phyloP scores from a whole-genome alignment of 2,113 vertebrate species.

The Poeciliopsis occidentalis region DNA sequence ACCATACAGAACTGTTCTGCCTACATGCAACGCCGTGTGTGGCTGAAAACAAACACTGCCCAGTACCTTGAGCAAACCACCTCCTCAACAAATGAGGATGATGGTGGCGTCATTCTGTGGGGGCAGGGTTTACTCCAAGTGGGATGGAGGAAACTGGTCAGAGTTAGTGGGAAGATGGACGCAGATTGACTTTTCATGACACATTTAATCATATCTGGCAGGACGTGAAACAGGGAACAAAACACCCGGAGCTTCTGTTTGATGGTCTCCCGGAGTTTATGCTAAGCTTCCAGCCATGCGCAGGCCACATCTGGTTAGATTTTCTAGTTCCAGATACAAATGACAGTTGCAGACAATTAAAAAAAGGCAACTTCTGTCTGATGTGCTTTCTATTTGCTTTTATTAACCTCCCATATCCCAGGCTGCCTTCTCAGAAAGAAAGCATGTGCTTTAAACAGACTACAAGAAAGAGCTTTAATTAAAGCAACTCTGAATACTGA shows the following conservation, averaged over 20 bases:
- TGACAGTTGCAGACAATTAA: not conserved
- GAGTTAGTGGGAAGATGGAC: no score
- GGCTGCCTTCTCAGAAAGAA: slow-evolving; percentile 8
- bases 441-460: slow-evolving; percentile 4
- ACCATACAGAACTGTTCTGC: no score
- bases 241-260: slow-evolving; percentile 21
- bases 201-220: not conserved
- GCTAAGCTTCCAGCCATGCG: not conserved
- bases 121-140: no score
- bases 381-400: slow-evolving; percentile 7
- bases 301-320: not conserved
- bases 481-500: not conserved
- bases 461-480: slow-evolving; percentile 20
- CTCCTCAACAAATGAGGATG: no score
- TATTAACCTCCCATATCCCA: not conserved
- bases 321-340: not conserved
- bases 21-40: no score
- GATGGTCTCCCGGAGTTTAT: slow-evolving; percentile 12
- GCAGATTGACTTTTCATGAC: not conserved
- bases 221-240: slow-evolving; percentile 32
- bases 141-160: no score
- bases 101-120: no score
- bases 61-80: no score
- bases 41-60: no score
- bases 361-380: not conserved